Evolutionary conservation across 2,888 invertebrate species (phyloP).

Genomic region (Papilio protenor): DNA sequence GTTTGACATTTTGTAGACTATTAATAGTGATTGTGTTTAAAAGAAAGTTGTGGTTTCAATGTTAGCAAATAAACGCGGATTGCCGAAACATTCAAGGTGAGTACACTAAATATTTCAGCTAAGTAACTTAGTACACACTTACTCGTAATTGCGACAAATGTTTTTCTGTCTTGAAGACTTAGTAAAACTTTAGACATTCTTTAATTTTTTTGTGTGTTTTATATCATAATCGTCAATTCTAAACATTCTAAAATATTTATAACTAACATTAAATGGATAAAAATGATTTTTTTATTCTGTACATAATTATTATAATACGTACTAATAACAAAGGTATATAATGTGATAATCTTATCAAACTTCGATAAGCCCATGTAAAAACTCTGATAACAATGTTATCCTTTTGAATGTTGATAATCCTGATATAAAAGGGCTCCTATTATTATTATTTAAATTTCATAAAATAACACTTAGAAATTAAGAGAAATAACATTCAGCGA

Average conservation of each 20-base stretch:
- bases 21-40: slow-evolving; percentile 54
- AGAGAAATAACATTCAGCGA: neutral
- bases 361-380: slow-evolving; percentile 2
- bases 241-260: neutral
- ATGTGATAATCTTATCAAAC: slow-evolving; percentile 15
- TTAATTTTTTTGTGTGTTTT: neutral
- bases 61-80: slow-evolving; percentile 66
- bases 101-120: slow-evolving; percentile 44
- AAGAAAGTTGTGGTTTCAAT: slow-evolving; percentile 63
- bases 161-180: neutral
- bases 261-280: neutral
- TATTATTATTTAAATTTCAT: too few relatives aligned
- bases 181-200: neutral
- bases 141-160: slow-evolving; percentile 9
- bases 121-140: slow-evolving; percentile 29
- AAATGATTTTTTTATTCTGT: neutral
- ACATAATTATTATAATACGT: neutral
- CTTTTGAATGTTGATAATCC: slow-evolving; percentile 5
- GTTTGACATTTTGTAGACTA: slow-evolving; percentile 55
- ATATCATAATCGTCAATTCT: neutral
- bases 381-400: slow-evolving; percentile 16
- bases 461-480: too few relatives aligned
- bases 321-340: neutral
- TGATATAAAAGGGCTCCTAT: neutral
- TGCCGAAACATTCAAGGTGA: slow-evolving; percentile 81